Base-by-base conservation (phyloP, 1,140 invertebrate genomes). In the Caerostris extrusa region DNA sequence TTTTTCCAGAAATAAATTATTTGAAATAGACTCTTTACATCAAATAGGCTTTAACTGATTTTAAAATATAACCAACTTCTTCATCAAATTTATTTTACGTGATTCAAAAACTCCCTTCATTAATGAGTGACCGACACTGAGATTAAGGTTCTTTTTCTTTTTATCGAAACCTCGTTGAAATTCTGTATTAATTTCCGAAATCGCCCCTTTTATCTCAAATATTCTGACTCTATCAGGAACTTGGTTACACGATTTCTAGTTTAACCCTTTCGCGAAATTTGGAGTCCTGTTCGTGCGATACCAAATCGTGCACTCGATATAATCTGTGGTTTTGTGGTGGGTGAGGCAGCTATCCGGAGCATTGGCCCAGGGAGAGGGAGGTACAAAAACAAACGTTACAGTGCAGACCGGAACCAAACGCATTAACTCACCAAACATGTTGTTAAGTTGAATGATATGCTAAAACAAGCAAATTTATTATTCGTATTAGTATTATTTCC, bases 241-340 rank as follows among this genome's bases (percentile, higher is more conserved):
- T 58, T 61, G 50, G 8, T n/a, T 53, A 69, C 89, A 90, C 89
- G 89, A 90, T 90, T 90, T 81, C 56, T 77, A 61, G 69, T 56
- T 81, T 57, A 90, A 90, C 89, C 58, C 89, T 87, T 87, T 19
- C 55, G 69, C 14, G 64, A 60, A 85, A 50, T 87, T 60, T 87
- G 85, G 58, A 87, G 56, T 90, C 56, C 69, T 55, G 69, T 90
- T 90, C 89, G 89, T 90, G 89, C 89, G 53, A 90, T 90, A 90
- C 89, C 71, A 77, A 90, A 90, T 90, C 89, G 89, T 90, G 89
- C 55, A 55, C n/a, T 53, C 61, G 87, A 89, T 89, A 89, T 69
- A 69, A 89, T 89, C 87, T 69, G 17, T 60, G 7, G 61, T 69
- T 64, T 89, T 50, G 69, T 50, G 53, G 64, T 89, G 61, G 87